Evolutionary conservation across 2,888 invertebrate species (phyloP).

Genomic region (Ichneumoninae sp.): DNA sequence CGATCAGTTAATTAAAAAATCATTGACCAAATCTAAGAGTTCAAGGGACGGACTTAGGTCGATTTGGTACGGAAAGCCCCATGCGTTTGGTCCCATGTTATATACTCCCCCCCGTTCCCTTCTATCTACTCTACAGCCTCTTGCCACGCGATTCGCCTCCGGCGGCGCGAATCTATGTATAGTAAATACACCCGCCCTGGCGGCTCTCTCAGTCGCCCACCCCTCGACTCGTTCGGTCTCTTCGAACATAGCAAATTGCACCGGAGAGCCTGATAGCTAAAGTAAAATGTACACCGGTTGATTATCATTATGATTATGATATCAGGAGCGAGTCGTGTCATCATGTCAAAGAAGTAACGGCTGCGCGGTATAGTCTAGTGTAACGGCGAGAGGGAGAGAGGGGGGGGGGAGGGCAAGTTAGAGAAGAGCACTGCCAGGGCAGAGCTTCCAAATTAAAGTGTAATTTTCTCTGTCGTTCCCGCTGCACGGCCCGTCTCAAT

Average conservation of each 20-base stretch:
- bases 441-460: slow-evolving; percentile 67
- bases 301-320: slow-evolving; percentile 72
- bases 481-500: slow-evolving; percentile 49
- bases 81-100: neutral
- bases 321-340: slow-evolving; percentile 68
- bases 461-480: slow-evolving; percentile 66
- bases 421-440: slow-evolving; percentile 43
- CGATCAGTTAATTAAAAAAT: no score
- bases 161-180: slow-evolving; percentile 48
- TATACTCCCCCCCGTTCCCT: neutral
- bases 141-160: slow-evolving; percentile 50
- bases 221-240: slow-evolving; percentile 54
- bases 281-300: slow-evolving; percentile 70
- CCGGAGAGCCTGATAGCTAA: slow-evolving; percentile 65
- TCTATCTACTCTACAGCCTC: slow-evolving; percentile 28
- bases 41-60: neutral
- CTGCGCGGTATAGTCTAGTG: slow-evolving; percentile 47
- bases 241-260: slow-evolving; percentile 65
- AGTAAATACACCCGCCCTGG: slow-evolving; percentile 49
- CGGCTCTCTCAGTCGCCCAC: slow-evolving; percentile 41
- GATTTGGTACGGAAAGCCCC: neutral
- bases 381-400: slow-evolving; percentile 30
- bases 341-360: slow-evolving; percentile 67
- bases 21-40: neutral
- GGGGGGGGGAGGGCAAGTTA: slow-evolving; percentile 46